Percentiles rank a stretch among this genome's conserved stretches.
Evolutionary conservation across 2,888 invertebrate species (phyloP).

Genomic region (Latrodectus elegans): DNA sequence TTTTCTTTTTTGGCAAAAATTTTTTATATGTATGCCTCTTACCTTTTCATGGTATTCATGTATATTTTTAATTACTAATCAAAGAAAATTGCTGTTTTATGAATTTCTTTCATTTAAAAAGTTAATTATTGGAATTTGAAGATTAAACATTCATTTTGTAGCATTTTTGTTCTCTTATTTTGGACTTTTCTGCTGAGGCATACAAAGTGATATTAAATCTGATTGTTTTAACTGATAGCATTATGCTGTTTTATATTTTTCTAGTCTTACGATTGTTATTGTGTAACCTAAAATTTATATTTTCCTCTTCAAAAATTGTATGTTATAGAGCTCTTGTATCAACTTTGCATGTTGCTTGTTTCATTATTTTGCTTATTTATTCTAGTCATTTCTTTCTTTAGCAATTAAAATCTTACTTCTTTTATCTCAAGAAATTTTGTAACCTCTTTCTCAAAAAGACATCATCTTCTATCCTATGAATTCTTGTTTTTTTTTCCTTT

Average conservation of each 20-base stretch:
- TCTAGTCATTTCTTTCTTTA: slow-evolving; percentile 53
- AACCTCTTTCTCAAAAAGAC: too few species aligned
- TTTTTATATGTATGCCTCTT: too few species aligned
- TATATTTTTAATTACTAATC: too few species aligned
- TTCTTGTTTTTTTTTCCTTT: too few species aligned
- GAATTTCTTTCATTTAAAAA: background rate
- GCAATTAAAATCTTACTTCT: too few species aligned
- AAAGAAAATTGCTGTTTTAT: background rate
- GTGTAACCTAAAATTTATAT: slow-evolving; percentile 28
- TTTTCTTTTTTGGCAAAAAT: background rate
- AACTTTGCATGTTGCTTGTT: slow-evolving; percentile 23
- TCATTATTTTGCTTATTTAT: slow-evolving; percentile 13
- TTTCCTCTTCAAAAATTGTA: slow-evolving; percentile 7
- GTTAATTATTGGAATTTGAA: too few species aligned
- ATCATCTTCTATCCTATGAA: too few species aligned
- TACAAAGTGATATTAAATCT: slow-evolving; percentile 35
- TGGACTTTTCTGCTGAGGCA: background rate
- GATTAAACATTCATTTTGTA: too few species aligned
- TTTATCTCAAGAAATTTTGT: too few species aligned
- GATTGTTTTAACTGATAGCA: background rate
- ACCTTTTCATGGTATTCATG: too few species aligned
- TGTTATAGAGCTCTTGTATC: slow-evolving; percentile 29
- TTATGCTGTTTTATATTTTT: slow-evolving; percentile 55
- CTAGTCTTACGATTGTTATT: slow-evolving; percentile 56
- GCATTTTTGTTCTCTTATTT: too few species aligned